These are phyloP conservation scores for Vidua chalybeata DNA, from an alignment of 2,113 vertebrate species.

Conservation along the genomic window DNA sequence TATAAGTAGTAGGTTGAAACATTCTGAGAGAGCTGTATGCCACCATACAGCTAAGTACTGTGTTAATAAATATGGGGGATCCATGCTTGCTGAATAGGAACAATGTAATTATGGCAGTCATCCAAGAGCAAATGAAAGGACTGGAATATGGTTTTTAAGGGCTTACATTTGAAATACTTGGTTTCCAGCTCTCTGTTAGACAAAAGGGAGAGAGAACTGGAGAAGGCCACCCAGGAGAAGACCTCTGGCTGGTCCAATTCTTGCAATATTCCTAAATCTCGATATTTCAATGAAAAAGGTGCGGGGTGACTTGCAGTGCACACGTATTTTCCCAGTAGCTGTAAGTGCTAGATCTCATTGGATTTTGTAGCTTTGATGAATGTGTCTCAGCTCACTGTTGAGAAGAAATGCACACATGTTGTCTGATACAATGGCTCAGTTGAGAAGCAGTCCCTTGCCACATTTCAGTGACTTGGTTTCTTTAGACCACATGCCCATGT, in stretches of 20 bases:
- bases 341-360: background rate
- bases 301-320: background rate
- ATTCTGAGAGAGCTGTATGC: background rate
- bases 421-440: background rate
- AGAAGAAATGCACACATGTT: background rate
- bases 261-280: background rate
- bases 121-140: constrained; percentile 19
- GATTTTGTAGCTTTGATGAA: background rate
- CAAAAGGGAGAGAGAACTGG: background rate
- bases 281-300: background rate
- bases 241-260: background rate
- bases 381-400: background rate
- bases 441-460: background rate
- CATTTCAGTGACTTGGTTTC: background rate
- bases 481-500: background rate
- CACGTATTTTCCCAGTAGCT: background rate
- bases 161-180: background rate
- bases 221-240: background rate
- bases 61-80: background rate
- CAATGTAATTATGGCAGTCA: background rate
- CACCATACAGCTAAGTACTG: background rate
- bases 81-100: background rate
- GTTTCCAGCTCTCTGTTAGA: background rate
- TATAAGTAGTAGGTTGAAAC: background rate
- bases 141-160: background rate